These are phyloP conservation scores for Anomalospiza imberbis DNA, from an alignment of 2,797 vertebrate species.

Conservation along the genomic window DNA sequence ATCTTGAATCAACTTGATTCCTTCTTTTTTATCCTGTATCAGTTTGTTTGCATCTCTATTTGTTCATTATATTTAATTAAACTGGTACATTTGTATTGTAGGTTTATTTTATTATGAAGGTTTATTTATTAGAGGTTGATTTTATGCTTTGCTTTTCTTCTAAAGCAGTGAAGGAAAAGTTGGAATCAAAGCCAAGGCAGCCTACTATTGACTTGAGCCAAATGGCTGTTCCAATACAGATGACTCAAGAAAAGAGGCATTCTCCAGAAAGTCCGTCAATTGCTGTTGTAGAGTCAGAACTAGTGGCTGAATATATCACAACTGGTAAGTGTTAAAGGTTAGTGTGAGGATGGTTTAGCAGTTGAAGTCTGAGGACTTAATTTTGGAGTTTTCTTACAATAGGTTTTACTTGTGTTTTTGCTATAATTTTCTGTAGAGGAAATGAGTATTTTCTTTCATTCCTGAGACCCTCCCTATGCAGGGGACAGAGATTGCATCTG, in stretches of 20 bases:
- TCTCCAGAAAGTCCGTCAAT: slow-evolving; percentile 84
- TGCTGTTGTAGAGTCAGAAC: slow-evolving; percentile 83
- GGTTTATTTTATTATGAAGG: background rate
- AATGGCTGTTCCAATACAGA: slow-evolving; percentile 96
- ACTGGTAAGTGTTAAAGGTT: slow-evolving; percentile 75
- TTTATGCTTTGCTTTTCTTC: background rate
- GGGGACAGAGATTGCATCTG: slow-evolving; percentile 42
- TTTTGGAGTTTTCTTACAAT: background rate
- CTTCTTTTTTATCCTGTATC: background rate
- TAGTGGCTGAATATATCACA: slow-evolving; percentile 79
- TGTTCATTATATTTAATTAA: background rate
- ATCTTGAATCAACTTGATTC: background rate
- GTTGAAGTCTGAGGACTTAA: background rate
- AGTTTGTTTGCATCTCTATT: background rate
- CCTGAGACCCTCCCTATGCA: background rate
- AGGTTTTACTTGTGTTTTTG: background rate
- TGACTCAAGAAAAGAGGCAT: slow-evolving; percentile 88
- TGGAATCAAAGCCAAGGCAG: slow-evolving; percentile 87
- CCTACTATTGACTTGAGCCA: slow-evolving; percentile 96
- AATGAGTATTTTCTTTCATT: slow-evolving; percentile 27
- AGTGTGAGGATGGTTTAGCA: background rate
- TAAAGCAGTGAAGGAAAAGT: slow-evolving; percentile 87
- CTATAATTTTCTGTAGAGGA: background rate
- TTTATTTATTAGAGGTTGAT: background rate
- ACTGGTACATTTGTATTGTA: background rate